Evolutionary conservation across 2,113 vertebrate species (phyloP), one percentile per base, ranked within the genome.

Genomic region (Vulpes lagopus): DNA sequence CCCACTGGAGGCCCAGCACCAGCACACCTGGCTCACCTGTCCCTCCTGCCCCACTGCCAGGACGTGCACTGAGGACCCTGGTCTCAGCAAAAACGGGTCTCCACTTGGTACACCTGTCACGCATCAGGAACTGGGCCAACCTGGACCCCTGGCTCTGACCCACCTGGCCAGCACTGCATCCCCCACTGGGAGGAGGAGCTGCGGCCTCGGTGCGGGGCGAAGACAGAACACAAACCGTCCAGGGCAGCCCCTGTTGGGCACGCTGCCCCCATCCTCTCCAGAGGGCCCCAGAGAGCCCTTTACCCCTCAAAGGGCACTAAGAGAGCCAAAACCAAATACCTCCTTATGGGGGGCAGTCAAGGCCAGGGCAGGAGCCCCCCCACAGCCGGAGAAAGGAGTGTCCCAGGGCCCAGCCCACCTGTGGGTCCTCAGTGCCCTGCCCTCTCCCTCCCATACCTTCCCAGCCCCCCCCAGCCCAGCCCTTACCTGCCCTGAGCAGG

Each of bases 401-500:
- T 32, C 32, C 79, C 2, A 5, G 12, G 49, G 11, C 15, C 3
- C 5, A 23, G 15, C 25, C n/a, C 73, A 0, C 23, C 0, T 4
- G 0, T 2, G 2, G 0, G 0, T 20, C 85, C 19, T 8, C 27
- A 2, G 25, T 8, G 3, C 0, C 71, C 27, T 23, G 1, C 15
- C 32, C 38, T 51, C 27, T 22, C 1, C 9, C 11, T 2, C 8
- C 0, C 8, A 1, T 0, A 23, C 5, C 1, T 1, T 3, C 4
- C 1, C 0, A 2, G 2, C 3, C 3, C 0, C 0, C 0, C 64
- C 62, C 8, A 35, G 0, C 19, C 22, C 0, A 0, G 91, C 19
- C 65, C 99, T 99, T 97, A 99, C 99, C 99, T 95, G 99, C 99
- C 97, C 99, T 97, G 83, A 99, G 99, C 60, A 99, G 99, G 98